Base-by-base conservation (phyloP, 2,113 vertebrate genomes). In the Eonycteris spelaea region DNA sequence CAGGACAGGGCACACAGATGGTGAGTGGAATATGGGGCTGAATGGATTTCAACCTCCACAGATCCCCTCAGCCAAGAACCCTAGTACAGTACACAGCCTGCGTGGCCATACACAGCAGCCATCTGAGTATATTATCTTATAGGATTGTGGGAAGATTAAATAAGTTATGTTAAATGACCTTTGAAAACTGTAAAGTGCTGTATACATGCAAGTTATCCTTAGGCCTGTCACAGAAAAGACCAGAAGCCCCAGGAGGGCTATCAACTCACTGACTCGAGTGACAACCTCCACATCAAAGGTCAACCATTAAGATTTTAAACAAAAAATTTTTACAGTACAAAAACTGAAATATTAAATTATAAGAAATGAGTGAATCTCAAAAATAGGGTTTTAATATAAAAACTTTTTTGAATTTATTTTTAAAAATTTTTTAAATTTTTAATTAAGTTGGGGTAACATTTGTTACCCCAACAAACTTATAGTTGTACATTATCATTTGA, bases 381-480 rank as follows among this genome's bases (percentile, higher is more conserved):
- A 92, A 78, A 53, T 94, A 86, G 48, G 18, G 65, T 93, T 94
- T 96, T 95, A 95, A 87, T 94, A 78, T 5, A 78, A 94, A 94
- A 95, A 55, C 16, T 79, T 16, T 51, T 79, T 51, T 51, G 15
- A 51, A 16, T 51, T 51, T 51, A 51, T 51, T 51, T 51, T 51
- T 51, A 15, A 16, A 16, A 16, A 51, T 16, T 51, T 51, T 51
- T 51, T 51, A 51, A 51, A 51, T 16, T 51, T 51, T 51, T 51
- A 51, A 51, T 51, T 51, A 51, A 51, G 45, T 45, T 45, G 45
- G 45, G 45, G 45, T 48, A 48, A 48, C 45, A 13, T 12, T 12
- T 48, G 45, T 48, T 48, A 45, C 7, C 43, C 43, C 43, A 45
- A 45, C 43, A 45, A 51, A 51, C 3, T 51, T 51, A 51, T 13